Conservation (phyloP, 1,140 invertebrate species). For the Musca domestica region DNA sequence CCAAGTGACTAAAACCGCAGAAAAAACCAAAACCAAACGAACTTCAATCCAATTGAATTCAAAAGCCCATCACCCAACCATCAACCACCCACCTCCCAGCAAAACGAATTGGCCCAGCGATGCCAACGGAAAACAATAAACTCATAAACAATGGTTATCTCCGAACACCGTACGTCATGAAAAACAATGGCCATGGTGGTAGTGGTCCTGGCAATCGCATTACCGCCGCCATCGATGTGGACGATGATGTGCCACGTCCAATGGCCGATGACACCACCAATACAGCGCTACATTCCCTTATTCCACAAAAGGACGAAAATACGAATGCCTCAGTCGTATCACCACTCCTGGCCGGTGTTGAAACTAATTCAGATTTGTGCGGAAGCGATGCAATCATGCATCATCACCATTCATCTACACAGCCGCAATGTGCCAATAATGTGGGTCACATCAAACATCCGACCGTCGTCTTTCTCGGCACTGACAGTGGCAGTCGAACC, state of each 20-base stretch:
- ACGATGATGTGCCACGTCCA: slow-evolving; percentile 7
- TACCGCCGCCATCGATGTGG: slow-evolving; percentile 37
- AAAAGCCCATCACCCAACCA: background rate
- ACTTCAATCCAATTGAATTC: background rate
- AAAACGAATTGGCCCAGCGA: background rate
- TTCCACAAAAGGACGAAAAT: background rate
- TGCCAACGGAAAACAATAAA: slow-evolving; percentile 27
- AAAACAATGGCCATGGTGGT: slow-evolving; percentile 14
- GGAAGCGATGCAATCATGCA: slow-evolving; percentile 6
- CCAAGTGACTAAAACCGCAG: background rate
- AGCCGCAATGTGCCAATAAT: slow-evolving; percentile 23
- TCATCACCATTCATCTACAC: slow-evolving; percentile 10
- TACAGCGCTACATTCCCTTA: background rate
- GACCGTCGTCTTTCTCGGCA: slow-evolving; percentile 42
- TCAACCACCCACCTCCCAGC: background rate
- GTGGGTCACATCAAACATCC: slow-evolving; percentile 41
- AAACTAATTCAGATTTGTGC: slow-evolving; percentile 3
- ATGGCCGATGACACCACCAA: background rate
- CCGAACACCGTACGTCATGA: slow-evolving; percentile 24
- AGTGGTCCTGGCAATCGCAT: slow-evolving; percentile 24
- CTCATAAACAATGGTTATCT: slow-evolving; percentile 42
- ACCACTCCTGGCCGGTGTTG: slow-evolving; percentile 1
- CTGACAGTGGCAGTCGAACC: slow-evolving; percentile 31
- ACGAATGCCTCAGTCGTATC: slow-evolving; percentile 2
- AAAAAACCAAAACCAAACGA: slow-evolving; percentile 7